These are phyloP conservation scores for Aricia artaxerxes DNA, from an alignment of 2,888 invertebrate genomes.

Conservation along the genomic window DNA sequence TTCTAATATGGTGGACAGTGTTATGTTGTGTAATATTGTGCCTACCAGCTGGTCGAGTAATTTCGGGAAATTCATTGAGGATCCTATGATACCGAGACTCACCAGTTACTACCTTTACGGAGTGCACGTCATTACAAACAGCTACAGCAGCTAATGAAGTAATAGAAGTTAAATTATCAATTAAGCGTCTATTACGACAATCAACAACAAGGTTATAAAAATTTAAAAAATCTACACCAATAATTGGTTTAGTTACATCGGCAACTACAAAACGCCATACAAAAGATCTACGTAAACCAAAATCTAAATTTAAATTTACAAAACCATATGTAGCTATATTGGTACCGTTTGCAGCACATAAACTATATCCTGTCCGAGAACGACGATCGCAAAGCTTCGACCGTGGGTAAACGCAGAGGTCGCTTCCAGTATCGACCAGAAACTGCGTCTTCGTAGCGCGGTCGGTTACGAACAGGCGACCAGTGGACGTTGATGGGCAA, in stretches of 20 bases:
- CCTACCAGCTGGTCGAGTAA: slow-evolving; percentile 36
- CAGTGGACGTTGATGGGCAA: slow-evolving; percentile 35
- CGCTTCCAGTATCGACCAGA: slow-evolving; percentile 37
- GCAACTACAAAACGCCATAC: slow-evolving; percentile 32
- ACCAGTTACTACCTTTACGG: slow-evolving; percentile 26
- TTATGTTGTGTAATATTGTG: slow-evolving; percentile 33
- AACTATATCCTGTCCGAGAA: slow-evolving; percentile 41
- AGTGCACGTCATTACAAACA: neutral
- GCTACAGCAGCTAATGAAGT: slow-evolving; percentile 28
- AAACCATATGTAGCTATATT: slow-evolving; percentile 49
- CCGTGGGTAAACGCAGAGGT: slow-evolving; percentile 43
- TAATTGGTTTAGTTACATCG: slow-evolving; percentile 46
- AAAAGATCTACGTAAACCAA: slow-evolving; percentile 27
- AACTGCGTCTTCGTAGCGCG: slow-evolving; percentile 39
- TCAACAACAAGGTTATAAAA: slow-evolving; percentile 49
- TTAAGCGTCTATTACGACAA: slow-evolving; percentile 38
- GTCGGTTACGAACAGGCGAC: slow-evolving; percentile 40
- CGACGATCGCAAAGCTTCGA: slow-evolving; percentile 38
- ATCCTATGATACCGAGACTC: slow-evolving; percentile 32
- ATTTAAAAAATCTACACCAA: slow-evolving; percentile 50
- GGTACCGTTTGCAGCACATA: slow-evolving; percentile 50
- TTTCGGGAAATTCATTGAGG: slow-evolving; percentile 25
- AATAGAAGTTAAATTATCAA: slow-evolving; percentile 35
- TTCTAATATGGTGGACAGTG: too few species aligned
- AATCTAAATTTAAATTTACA: slow-evolving; percentile 31